Evolutionary conservation across 2,888 invertebrate species (phyloP).

Genomic region (Drosophila greeni): DNA sequence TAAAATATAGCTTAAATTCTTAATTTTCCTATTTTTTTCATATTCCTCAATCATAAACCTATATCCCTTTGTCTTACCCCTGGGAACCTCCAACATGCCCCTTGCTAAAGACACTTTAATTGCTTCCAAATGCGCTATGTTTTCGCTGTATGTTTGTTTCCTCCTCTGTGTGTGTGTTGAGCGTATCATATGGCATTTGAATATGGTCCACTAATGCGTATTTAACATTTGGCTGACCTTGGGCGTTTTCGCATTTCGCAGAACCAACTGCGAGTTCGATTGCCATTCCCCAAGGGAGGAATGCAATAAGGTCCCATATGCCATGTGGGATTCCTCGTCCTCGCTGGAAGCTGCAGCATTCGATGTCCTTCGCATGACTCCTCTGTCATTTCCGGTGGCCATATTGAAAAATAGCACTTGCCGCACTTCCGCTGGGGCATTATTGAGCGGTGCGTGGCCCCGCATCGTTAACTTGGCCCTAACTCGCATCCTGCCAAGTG

Average conservation of each 20-base stretch:
- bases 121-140: slow-evolving; percentile 52
- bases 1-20: no score
- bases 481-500: slow-evolving; percentile 41
- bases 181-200: slow-evolving; percentile 46
- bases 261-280: slow-evolving; percentile 18
- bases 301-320: slow-evolving; percentile 60
- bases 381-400: slow-evolving; percentile 65
- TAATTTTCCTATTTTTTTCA: not conserved
- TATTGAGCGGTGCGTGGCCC: slow-evolving; percentile 56
- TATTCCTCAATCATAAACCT: not conserved
- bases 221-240: slow-evolving; percentile 67
- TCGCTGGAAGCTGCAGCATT: slow-evolving; percentile 4
- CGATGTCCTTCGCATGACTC: slow-evolving; percentile 31
- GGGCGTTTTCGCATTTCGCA: slow-evolving; percentile 60
- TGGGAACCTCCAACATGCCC: slow-evolving; percentile 20
- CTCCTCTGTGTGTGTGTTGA: slow-evolving; percentile 37
- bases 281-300: slow-evolving; percentile 38
- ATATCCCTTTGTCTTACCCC: slow-evolving; percentile 12
- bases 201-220: slow-evolving; percentile 56
- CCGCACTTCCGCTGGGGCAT: slow-evolving; percentile 62
- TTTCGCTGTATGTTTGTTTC: slow-evolving; percentile 21
- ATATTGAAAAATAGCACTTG: slow-evolving; percentile 68
- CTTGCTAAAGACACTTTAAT: slow-evolving; percentile 72
- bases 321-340: slow-evolving; percentile 11
- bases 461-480: slow-evolving; percentile 61